phyloP scores from a whole-genome alignment of 2,113 vertebrate species.

The Phalacrocorax brasilianus region DNA sequence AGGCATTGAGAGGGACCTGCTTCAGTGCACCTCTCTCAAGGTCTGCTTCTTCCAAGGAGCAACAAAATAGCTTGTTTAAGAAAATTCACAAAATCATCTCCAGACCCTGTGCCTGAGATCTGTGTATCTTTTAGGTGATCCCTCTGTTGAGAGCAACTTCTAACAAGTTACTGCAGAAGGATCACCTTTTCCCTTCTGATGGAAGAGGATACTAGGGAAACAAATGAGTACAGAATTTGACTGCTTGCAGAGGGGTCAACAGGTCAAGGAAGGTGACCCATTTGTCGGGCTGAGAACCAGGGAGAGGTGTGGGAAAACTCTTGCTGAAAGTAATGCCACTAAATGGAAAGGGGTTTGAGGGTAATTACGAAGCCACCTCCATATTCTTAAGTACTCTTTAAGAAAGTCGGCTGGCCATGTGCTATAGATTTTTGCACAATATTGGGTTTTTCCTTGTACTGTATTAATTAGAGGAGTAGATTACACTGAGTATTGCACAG shows the following conservation, averaged over 20 bases:
- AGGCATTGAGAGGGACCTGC: neutral
- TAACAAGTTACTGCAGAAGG: neutral
- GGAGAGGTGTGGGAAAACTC: neutral
- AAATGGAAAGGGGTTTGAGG: neutral
- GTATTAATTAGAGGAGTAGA: slow-evolving; percentile 3
- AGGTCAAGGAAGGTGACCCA: neutral
- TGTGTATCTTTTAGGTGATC: neutral
- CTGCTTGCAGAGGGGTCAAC: neutral
- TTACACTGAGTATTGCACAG: neutral
- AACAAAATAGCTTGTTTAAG: neutral
- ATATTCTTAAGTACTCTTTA: neutral
- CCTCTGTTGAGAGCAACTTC: neutral
- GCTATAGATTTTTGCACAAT: neutral
- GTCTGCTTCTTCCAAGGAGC: neutral
- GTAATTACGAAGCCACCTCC: neutral
- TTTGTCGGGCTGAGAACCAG: neutral
- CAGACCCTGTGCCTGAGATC: neutral
- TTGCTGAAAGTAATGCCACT: neutral
- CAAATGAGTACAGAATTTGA: neutral
- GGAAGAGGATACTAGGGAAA: neutral
- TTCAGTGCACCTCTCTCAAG: neutral
- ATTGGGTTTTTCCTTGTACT: neutral
- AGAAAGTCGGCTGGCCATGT: neutral
- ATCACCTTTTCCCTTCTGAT: neutral
- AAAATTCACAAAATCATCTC: neutral